Conservation (phyloP, 2,888 invertebrate species). For the Heliconius hortense region DNA sequence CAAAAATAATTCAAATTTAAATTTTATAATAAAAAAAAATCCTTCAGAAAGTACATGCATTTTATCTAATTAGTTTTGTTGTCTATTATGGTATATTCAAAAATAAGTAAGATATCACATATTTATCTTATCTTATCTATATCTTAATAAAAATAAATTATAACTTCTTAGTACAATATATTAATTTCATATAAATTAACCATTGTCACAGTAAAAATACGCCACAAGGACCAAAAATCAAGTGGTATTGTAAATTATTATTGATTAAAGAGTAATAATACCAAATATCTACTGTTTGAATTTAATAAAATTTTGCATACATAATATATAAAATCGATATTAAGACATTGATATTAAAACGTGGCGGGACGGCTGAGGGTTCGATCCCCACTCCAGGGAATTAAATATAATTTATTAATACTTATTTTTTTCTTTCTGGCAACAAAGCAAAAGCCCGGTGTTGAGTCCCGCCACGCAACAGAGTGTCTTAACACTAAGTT, state of each 20-base stretch:
- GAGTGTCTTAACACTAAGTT: too few species aligned
- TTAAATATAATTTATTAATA: too few species aligned
- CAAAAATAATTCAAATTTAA: not conserved
- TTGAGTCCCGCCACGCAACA: too few species aligned
- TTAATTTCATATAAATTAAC: not conserved
- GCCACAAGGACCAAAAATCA: conserved; percentile 29
- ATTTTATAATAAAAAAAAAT: not conserved
- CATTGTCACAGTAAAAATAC: not conserved
- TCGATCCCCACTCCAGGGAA: too few species aligned
- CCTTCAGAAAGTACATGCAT: not conserved
- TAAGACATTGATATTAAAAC: not conserved
- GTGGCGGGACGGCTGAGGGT: too few species aligned
- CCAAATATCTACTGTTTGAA: not conserved
- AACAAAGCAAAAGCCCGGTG: too few species aligned
- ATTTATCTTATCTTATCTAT: not conserved
- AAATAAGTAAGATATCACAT: not conserved
- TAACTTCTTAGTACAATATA: not conserved
- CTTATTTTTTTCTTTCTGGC: too few species aligned
- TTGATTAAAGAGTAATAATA: not conserved
- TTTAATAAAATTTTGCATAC: not conserved
- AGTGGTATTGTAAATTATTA: too few species aligned
- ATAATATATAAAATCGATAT: not conserved
- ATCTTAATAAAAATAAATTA: not conserved
- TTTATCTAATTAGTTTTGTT: not conserved
- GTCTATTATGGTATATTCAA: not conserved